Conservation (phyloP, 1,140 invertebrate genomes). For the Temnothorax nylanderi region DNA sequence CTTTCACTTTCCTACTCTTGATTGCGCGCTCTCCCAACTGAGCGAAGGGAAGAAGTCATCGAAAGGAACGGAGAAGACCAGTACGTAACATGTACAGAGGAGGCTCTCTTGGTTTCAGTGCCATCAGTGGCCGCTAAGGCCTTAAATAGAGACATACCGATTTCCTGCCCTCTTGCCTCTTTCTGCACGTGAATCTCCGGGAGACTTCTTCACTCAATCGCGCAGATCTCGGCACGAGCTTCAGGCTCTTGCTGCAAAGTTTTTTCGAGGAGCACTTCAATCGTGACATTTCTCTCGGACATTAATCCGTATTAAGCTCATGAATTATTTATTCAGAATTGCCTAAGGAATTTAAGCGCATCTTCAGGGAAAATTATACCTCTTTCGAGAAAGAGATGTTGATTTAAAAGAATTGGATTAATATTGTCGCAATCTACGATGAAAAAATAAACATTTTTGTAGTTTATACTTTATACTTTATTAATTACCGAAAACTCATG, state of each 20-base stretch:
- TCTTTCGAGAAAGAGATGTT: neutral
- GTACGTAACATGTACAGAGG: constrained; percentile 40
- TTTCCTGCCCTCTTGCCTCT: constrained; percentile 77
- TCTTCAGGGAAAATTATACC: neutral
- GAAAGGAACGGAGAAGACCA: constrained; percentile 49
- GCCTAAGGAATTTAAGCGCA: neutral
- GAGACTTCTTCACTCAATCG: neutral
- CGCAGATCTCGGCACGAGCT: neutral
- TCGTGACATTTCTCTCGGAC: neutral
- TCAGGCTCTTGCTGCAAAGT: neutral
- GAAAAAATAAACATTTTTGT: neutral
- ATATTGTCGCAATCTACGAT: neutral
- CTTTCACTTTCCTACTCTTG: neutral
- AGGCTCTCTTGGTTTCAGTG: constrained; percentile 48
- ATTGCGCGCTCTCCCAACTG: constrained; percentile 46
- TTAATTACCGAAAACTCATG: neutral
- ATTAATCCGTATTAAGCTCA: constrained; percentile 2
- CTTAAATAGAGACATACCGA: constrained; percentile 80
- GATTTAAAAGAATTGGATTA: neutral
- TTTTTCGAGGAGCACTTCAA: neutral
- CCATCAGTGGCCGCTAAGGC: constrained; percentile 47
- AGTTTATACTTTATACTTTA: neutral
- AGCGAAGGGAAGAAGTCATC: constrained; percentile 59
- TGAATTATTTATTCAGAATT: constrained; percentile 16
- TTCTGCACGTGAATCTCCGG: constrained; percentile 20